Evolutionary conservation across 1,140 invertebrate species (phyloP).

Genomic region (Tetramorium alpestre): DNA sequence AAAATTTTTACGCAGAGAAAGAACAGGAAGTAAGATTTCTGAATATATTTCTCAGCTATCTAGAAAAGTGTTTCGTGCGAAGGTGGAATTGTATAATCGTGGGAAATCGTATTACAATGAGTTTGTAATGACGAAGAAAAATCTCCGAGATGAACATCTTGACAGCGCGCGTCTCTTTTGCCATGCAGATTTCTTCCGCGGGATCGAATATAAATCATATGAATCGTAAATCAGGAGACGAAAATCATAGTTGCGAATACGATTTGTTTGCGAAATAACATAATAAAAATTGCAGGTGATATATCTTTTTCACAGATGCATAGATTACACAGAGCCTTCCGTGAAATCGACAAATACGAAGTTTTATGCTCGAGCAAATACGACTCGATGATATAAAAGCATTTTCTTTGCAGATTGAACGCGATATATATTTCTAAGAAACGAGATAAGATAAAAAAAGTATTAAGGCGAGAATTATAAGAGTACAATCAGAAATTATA

Average conservation of each 20-base stretch:
- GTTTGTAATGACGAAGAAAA: constrained; percentile 11
- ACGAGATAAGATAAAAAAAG: constrained; percentile 13
- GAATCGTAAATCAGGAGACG: background rate
- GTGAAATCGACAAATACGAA: constrained; percentile 14
- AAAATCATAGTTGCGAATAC: background rate
- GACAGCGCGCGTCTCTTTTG: background rate
- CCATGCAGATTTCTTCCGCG: background rate
- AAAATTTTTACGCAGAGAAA: constrained; percentile 1
- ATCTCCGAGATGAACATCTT: background rate
- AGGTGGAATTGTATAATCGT: constrained; percentile 40
- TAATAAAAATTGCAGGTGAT: background rate
- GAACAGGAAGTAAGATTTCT: constrained; percentile 23
- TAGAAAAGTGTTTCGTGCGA: constrained; percentile 51
- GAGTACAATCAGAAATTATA: background rate
- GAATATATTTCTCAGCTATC: constrained; percentile 30
- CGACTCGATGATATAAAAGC: background rate
- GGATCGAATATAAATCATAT: background rate
- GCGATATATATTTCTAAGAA: background rate
- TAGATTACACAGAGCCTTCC: background rate
- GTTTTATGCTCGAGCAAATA: background rate
- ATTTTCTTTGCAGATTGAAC: background rate
- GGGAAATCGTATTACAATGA: constrained; percentile 36
- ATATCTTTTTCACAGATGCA: background rate
- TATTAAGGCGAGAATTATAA: background rate
- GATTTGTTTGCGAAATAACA: constrained; percentile 15